phyloP scores from a whole-genome alignment of 2,888 invertebrate genomes.

The Coleophora deauratella region DNA sequence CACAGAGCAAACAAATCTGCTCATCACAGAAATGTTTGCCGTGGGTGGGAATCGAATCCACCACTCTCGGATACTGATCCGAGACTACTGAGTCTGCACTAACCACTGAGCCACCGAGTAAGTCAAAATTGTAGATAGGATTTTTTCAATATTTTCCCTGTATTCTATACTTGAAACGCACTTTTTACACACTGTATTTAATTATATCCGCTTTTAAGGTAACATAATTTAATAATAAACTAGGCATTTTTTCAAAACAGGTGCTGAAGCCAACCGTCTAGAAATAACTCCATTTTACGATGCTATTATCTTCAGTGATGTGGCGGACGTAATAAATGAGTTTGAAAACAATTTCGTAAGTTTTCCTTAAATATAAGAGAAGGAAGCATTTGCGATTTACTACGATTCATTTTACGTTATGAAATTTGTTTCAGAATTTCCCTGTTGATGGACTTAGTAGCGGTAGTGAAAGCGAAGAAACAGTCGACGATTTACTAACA shows the following conservation, averaged over 20 bases:
- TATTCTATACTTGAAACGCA: too few species aligned
- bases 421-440: constrained; percentile 34
- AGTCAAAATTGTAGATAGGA: too few species aligned
- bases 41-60: too few species aligned
- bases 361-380: constrained; percentile 5
- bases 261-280: constrained; percentile 40
- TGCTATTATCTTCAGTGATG: constrained; percentile 55
- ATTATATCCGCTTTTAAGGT: constrained; percentile 1
- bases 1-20: too few species aligned
- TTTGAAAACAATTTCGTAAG: constrained; percentile 49
- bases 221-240: constrained; percentile 1
- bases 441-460: constrained; percentile 33
- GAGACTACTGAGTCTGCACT: too few species aligned
- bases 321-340: constrained; percentile 56
- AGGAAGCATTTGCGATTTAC: too few species aligned
- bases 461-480: constrained; percentile 53
- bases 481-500: constrained; percentile 47
- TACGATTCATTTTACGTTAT: too few species aligned
- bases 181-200: not conserved
- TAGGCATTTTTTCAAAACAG: constrained; percentile 19
- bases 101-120: too few species aligned
- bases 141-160: too few species aligned
- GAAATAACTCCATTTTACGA: constrained; percentile 51
- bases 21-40: too few species aligned
- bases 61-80: too few species aligned